Evolutionary conservation across 2,113 vertebrate species (phyloP), one percentile per base, ranked within the genome.

Genomic region (Leucosticte australis): DNA sequence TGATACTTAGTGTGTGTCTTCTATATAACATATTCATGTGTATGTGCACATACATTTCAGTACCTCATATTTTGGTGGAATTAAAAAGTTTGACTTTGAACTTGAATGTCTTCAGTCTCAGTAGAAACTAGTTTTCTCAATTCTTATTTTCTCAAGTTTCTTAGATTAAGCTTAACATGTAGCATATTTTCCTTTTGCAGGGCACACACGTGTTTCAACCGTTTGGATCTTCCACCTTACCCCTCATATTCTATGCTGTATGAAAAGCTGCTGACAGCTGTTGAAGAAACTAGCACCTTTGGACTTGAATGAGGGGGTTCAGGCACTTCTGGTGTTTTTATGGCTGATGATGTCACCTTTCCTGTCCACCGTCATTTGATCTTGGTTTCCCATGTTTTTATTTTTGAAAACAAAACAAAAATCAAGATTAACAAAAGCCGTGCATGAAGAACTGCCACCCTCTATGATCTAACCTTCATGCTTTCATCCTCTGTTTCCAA

Each of bases 231-330:
- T 92, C 99, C 99, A 85, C 98, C 99, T 2, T 99, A 99, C 94
- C 99, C 99, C 14, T 99, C 99, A 0, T 99, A 99, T 97, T 98
- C 99, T 80, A 99, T 99, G 98, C 97, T 99, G 67, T 99, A 99
- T 57, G 99, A 99, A 95, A 99, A 99, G 96, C 96, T 99, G 85
- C 97, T 99, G 91, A 98, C 98, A 35, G 99, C 99, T 33, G 99
- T 99, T 96, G 99, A 99, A 98, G 99, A 99, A 98, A 99, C 99
- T 83, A 99, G 99, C 97, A 99, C 99, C 24, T 99, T 99, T 96
- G 99, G 99, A 96, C 98, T 99, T 93, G 99, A 99, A 97, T 99
- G 97, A 99, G 93, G 86, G 88, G 46, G 52, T 94, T 89, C 91
- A 94, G 91, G 75, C 86, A 95, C 85, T 64, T 92, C 86, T 94